phyloP scores from a whole-genome alignment of 1,140 invertebrate species.

The Intoshia linei region DNA sequence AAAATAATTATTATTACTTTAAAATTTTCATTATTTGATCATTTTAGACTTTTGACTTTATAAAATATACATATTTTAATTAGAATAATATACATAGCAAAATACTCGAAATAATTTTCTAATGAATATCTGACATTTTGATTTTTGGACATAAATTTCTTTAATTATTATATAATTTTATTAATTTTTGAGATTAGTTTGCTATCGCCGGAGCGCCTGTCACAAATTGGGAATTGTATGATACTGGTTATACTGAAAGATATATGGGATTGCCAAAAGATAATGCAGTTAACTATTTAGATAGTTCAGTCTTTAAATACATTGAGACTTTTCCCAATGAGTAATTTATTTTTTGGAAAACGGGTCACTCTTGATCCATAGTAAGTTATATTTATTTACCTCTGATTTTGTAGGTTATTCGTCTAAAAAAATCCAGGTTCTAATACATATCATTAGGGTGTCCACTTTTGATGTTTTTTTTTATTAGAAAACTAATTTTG shows the following conservation, averaged over 20 bases:
- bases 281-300: slow-evolving; percentile 41
- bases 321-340: slow-evolving; percentile 15
- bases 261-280: slow-evolving; percentile 67
- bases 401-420: too few species aligned
- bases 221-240: slow-evolving; percentile 59
- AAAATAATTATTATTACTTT: slow-evolving; percentile 1
- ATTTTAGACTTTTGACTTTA: slow-evolving; percentile 1
- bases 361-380: too few species aligned
- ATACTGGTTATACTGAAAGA: slow-evolving; percentile 63
- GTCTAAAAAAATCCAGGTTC: too few species aligned
- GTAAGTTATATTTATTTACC: too few species aligned
- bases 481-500: too few species aligned
- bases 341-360: slow-evolving; percentile 11
- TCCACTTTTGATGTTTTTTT: too few species aligned
- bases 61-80: too few species aligned
- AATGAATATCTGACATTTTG: not conserved
- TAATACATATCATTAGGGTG: too few species aligned
- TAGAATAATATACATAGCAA: not conserved
- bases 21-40: not conserved
- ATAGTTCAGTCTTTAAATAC: slow-evolving; percentile 17
- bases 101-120: not conserved
- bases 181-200: too few species aligned
- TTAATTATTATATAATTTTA: too few species aligned
- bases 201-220: slow-evolving; percentile 82
- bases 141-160: not conserved